Evolutionary conservation across 2,888 invertebrate species (phyloP).

Genomic region (Eremobia ochroleuca): DNA sequence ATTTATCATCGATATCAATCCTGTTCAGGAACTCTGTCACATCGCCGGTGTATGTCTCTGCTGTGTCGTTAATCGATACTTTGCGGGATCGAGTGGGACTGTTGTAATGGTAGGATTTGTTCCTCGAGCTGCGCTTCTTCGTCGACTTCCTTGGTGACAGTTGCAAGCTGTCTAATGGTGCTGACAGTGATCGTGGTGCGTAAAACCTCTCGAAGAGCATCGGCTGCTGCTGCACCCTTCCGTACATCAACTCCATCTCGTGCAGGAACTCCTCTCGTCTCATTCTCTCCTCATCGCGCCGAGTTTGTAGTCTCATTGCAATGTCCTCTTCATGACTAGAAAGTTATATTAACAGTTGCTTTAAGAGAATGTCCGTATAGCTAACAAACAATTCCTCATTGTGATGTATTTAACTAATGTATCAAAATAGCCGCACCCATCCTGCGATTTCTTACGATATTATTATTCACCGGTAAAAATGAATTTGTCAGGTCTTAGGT

Average conservation of each 20-base stretch:
- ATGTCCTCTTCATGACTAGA: constrained; percentile 92
- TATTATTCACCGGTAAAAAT: not conserved
- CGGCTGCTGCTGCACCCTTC: constrained; percentile 93
- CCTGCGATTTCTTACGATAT: not conserved
- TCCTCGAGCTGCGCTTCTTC: constrained; percentile 78
- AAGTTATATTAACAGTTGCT: constrained; percentile 6
- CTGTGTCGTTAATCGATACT: constrained; percentile 83
- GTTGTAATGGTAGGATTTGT: constrained; percentile 75
- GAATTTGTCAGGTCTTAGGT: not conserved
- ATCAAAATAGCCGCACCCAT: constrained; percentile 4
- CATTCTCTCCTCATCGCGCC: constrained; percentile 93
- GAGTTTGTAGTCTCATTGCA: constrained; percentile 92
- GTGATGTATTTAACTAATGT: not conserved
- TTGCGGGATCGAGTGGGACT: constrained; percentile 82
- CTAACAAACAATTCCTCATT: constrained; percentile 7
- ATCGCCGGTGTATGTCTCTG: constrained; percentile 81
- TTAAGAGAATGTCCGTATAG: not conserved
- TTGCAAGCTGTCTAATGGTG: constrained; percentile 79
- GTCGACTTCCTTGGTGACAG: constrained; percentile 82
- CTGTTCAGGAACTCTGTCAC: constrained; percentile 83
- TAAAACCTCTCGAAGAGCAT: constrained; percentile 93
- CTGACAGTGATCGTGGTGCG: constrained; percentile 87
- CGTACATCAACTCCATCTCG: constrained; percentile 94
- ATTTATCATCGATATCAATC: constrained; percentile 82
- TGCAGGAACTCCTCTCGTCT: constrained; percentile 93